Percentiles rank a stretch among this genome's conserved stretches.
Evolutionary conservation across 2,113 vertebrate species (phyloP).

Genomic region (Dolichallabes microphthalmus): DNA sequence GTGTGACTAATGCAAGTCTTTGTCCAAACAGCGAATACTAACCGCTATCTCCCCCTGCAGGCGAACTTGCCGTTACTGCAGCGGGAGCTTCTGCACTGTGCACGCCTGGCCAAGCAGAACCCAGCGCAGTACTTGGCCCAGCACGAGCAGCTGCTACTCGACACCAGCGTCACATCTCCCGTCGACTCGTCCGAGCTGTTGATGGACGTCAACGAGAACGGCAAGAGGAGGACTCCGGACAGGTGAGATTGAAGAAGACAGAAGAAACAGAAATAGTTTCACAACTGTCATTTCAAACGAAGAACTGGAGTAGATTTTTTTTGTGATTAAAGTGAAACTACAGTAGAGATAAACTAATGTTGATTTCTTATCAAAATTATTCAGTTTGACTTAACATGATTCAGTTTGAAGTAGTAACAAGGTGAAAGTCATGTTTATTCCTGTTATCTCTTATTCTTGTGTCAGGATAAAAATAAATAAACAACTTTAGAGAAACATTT

Average conservation of each 20-base stretch:
- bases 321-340: not conserved
- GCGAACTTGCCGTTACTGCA: slow-evolving; percentile 95
- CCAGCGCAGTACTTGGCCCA: slow-evolving; percentile 96
- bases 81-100: slow-evolving; percentile 92
- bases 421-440: not conserved
- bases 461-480: not conserved
- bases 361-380: not conserved
- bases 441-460: not conserved
- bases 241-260: slow-evolving; percentile 70
- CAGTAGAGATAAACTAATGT: not conserved
- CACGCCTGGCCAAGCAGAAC: slow-evolving; percentile 95
- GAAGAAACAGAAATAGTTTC: not conserved
- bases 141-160: slow-evolving; percentile 93
- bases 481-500: not conserved
- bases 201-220: slow-evolving; percentile 88
- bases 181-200: slow-evolving; percentile 90
- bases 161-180: slow-evolving; percentile 84
- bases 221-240: slow-evolving; percentile 93
- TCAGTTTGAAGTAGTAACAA: not conserved
- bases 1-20: slow-evolving; percentile 22
- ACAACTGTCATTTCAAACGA: not conserved
- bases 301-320: not conserved
- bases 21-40: slow-evolving; percentile 15
- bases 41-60: slow-evolving; percentile 59
- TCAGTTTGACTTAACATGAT: not conserved